These are phyloP conservation scores for Datnioides undecimradiatus DNA, from an alignment of 2,113 vertebrate genomes.

Conservation along the genomic window DNA sequence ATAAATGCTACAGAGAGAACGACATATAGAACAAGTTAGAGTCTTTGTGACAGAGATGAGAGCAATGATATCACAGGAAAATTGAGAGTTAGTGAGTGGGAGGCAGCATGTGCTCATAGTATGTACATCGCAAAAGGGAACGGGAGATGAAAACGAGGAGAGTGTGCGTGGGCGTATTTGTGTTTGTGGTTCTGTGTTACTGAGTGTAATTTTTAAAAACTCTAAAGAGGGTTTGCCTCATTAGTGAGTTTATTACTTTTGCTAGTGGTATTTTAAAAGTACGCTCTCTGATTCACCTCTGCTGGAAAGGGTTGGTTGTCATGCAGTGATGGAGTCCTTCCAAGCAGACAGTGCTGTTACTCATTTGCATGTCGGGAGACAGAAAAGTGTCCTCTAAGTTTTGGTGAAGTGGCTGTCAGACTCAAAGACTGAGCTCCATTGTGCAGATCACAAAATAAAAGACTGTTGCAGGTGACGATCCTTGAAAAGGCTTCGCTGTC, in stretches of 20 bases:
- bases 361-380: constrained; percentile 9
- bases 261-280: not conserved
- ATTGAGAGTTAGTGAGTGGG: constrained; percentile 22
- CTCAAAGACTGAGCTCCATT: not conserved
- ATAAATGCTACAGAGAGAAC: not conserved
- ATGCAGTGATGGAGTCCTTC: not conserved
- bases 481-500: not conserved
- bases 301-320: not conserved
- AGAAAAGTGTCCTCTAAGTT: not conserved
- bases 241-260: constrained; percentile 24
- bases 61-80: constrained; percentile 9
- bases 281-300: not conserved
- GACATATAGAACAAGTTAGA: not conserved
- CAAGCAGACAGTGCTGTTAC: not conserved
- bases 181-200: not conserved
- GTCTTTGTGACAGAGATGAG: not conserved
- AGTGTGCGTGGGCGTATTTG: constrained; percentile 22
- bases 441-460: not conserved
- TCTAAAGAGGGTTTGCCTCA: not conserved
- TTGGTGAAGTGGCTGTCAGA: not conserved
- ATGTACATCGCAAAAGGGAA: not conserved
- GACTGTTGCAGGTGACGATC: not conserved
- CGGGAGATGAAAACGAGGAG: not conserved
- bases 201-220: not conserved
- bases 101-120: constrained; percentile 31